Base-by-base conservation (phyloP, 2,113 vertebrate genomes). In the Perca flavescens region DNA sequence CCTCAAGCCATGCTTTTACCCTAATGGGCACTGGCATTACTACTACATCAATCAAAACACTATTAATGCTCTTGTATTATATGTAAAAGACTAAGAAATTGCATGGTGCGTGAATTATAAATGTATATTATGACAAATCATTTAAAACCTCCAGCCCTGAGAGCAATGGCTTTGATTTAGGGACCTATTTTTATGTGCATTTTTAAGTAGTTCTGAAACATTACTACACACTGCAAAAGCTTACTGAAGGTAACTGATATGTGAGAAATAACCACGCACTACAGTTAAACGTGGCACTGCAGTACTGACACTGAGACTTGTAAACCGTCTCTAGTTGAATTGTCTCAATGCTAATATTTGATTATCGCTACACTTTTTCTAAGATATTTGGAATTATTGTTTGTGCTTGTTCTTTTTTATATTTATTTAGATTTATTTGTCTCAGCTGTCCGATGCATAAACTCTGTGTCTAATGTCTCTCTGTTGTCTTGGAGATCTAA, bases 301-400 rank as follows among this genome's bases (percentile, higher is more conserved):
- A 95, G 91, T 94, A 91, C 94, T 94, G 96, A 96, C 95, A 96
- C 96, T 96, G 96, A 97, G 92, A 84, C 93, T 93, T 90, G 91
- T 87, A 88, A 93, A 91, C 94, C 94, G 88, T 94, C 87, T 95
- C 72, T 68, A 83, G 82, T 57, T 85, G 31, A 77, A 74, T 80
- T 53, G 64, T 88, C 71, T 80, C 70, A 62, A 79, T 58, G 62
- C 80, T 69, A 64, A 56, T 60, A 82, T 74, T 77, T 76, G 66
- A 70, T 82, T 76, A 63, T 65, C 13, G 13, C 72, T 22, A 54
- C 43, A 66, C 69, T 67, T 88, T 86, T 84, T 91, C 70, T 84
- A 79, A 87, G 56, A 77, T 78, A 74, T 67, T 73, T 86, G 54
- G 54, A 66, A 70, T 67, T 63, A 25, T 66, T 68, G 34, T 79